These are phyloP conservation scores for Acleris holmiana DNA, from an alignment of 2,888 invertebrate genomes.

Conservation along the genomic window DNA sequence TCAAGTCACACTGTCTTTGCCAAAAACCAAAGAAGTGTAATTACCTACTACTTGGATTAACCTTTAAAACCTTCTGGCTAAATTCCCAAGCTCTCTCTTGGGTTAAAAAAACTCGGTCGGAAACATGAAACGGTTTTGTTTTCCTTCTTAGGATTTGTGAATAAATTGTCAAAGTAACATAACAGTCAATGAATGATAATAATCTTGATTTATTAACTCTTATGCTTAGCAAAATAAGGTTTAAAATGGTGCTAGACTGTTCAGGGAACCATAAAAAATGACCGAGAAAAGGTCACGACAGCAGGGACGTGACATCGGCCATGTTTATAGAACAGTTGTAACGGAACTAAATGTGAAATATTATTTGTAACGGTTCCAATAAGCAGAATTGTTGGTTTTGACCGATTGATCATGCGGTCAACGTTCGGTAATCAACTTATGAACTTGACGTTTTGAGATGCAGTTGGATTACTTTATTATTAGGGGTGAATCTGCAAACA, in stretches of 20 bases:
- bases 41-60: too few species aligned
- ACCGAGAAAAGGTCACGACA: slow-evolving; percentile 51
- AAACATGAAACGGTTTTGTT: slow-evolving; percentile 13
- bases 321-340: slow-evolving; percentile 52
- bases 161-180: slow-evolving; percentile 28
- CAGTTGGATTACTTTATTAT: neutral
- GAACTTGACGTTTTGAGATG: slow-evolving; percentile 16
- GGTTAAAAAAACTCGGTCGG: slow-evolving; percentile 14
- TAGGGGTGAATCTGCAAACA: too few species aligned
- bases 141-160: slow-evolving; percentile 27
- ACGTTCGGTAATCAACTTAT: slow-evolving; percentile 26
- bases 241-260: slow-evolving; percentile 6
- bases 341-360: slow-evolving; percentile 54
- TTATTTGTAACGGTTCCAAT: slow-evolving; percentile 44
- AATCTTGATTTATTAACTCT: slow-evolving; percentile 6
- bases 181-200: slow-evolving; percentile 22
- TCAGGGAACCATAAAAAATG: slow-evolving; percentile 38
- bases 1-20: too few species aligned
- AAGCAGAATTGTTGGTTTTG: slow-evolving; percentile 27
- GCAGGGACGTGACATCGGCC: slow-evolving; percentile 56
- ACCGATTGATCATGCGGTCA: slow-evolving; percentile 31
- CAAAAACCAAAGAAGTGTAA: too few species aligned
- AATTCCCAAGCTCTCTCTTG: slow-evolving; percentile 1
- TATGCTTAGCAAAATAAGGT: slow-evolving; percentile 12
- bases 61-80: too few species aligned